A percentile compares a stretch with the other conserved stretches of the same genome.
Conservation (phyloP, 1,140 invertebrate species). For the Drosophila yakuba region DNA sequence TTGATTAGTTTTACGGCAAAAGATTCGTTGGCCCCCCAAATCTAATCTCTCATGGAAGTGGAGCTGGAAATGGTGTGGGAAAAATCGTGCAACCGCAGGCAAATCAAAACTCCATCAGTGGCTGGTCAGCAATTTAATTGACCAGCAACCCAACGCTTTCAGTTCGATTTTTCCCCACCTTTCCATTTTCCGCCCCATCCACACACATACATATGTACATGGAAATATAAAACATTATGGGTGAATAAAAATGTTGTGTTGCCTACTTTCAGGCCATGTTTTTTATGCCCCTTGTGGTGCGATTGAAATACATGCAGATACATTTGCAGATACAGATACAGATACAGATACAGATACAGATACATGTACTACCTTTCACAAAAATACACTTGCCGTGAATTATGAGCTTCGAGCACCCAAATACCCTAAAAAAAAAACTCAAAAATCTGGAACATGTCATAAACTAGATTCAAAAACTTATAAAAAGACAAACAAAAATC, state of each 20-base stretch:
- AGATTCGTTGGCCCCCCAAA: slow-evolving; percentile 2
- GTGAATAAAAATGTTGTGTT: slow-evolving; percentile 49
- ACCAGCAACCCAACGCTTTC: slow-evolving; percentile 14
- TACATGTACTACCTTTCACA: slow-evolving; percentile 15
- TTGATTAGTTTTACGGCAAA: slow-evolving; percentile 76
- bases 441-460: too few relatives aligned
- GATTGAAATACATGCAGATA: slow-evolving; percentile 15
- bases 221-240: slow-evolving; percentile 34
- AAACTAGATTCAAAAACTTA: too few relatives aligned
- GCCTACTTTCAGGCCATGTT: slow-evolving; percentile 67
- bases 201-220: neutral
- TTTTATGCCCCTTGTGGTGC: slow-evolving; percentile 49
- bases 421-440: neutral
- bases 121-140: slow-evolving; percentile 72
- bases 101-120: slow-evolving; percentile 80
- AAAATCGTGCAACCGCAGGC: slow-evolving; percentile 10
- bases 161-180: slow-evolving; percentile 7
- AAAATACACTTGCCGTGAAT: neutral
- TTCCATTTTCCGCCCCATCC: neutral
- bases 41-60: neutral
- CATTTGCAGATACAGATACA: slow-evolving; percentile 7
- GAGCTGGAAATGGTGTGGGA: too few relatives aligned
- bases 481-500: too few relatives aligned
- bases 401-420: neutral
- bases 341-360: slow-evolving; percentile 13